Base-by-base conservation (phyloP, 2,797 vertebrate species). In the Diplodus puntazzo region DNA sequence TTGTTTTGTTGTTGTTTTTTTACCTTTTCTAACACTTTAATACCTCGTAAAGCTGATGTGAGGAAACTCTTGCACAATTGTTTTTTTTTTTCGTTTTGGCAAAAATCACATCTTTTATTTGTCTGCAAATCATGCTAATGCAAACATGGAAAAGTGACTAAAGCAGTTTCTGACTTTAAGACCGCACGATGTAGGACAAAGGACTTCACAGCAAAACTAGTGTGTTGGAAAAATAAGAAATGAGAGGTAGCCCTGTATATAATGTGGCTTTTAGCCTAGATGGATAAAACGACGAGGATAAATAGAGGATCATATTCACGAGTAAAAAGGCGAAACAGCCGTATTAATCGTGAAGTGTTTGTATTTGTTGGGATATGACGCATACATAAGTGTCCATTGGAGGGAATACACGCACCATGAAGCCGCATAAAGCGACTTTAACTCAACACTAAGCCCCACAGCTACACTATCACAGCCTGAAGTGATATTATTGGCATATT, bases 41-140 rank as follows among this genome's bases (percentile, higher is more conserved):
- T 49, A 25, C 7, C 7, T 49, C 12, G 6, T 16, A 11, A 34
- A n/a, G 10, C 8, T 3, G 2, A 11, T 20, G 58, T 17, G 5
- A 11, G 23, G 21, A 67, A 42, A 52, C 0, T 3, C 3, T 10
- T 20, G 0, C 0, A 4, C 8, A 3, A 25, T 8, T 34, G 7
- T 34, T 34, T 9, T 34, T 9, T 34, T 14, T 39, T 69, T 79
- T 76, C 46, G 65, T 67, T 73, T 69, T 3, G 14, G 14, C 39
- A 69, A 81, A 74, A 79, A 61, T 39, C 27, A 11, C 48, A 43
- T 52, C 3, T 3, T 11, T 14, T 12, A 20, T 1, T n/a, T 4
- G 18, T 48, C 27, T n/a, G 25, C 1, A 62, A 81, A 76, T 66
- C 11, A 27, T 30, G 34, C 0, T 11, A 1, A 49, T 8, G 16